These are phyloP conservation scores for Tipula helvola DNA, from an alignment of 2,888 invertebrate genomes.

Conservation along the genomic window DNA sequence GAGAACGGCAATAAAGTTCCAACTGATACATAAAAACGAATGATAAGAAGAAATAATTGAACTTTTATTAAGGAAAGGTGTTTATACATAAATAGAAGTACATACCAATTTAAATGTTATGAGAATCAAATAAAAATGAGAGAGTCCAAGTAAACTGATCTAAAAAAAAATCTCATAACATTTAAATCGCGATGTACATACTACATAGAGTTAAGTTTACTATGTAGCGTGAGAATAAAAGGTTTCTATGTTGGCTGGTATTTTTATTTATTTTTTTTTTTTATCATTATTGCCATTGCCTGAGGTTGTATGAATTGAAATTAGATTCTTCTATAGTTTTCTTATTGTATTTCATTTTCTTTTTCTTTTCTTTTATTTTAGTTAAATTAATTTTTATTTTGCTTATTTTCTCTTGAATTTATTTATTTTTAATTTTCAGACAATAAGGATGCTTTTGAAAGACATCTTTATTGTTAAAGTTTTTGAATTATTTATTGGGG, in stretches of 20 bases:
- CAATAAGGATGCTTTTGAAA: constrained; percentile 4
- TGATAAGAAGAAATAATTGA: not conserved
- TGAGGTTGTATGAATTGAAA: not conserved
- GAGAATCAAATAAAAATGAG: too few relatives aligned
- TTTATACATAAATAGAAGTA: not conserved
- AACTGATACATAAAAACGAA: not conserved
- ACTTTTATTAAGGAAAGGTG: not conserved
- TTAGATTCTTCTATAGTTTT: not conserved
- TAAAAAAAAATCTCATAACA: too few relatives aligned
- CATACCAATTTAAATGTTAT: not conserved
- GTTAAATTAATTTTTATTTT: not conserved
- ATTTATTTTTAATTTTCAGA: not conserved
- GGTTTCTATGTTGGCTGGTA: not conserved
- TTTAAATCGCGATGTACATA: not conserved
- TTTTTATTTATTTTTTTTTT: not conserved
- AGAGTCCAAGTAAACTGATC: too few relatives aligned
- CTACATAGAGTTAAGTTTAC: not conserved
- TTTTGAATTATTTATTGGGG: constrained; percentile 4
- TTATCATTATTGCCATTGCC: not conserved
- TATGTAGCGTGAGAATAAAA: not conserved
- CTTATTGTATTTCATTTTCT: not conserved
- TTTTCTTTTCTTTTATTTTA: not conserved
- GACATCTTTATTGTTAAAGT: constrained; percentile 4
- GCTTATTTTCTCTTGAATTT: not conserved
- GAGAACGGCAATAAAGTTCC: not conserved